Base-by-base conservation (phyloP, 2,888 invertebrate genomes). In the Aplocera efformata region DNA sequence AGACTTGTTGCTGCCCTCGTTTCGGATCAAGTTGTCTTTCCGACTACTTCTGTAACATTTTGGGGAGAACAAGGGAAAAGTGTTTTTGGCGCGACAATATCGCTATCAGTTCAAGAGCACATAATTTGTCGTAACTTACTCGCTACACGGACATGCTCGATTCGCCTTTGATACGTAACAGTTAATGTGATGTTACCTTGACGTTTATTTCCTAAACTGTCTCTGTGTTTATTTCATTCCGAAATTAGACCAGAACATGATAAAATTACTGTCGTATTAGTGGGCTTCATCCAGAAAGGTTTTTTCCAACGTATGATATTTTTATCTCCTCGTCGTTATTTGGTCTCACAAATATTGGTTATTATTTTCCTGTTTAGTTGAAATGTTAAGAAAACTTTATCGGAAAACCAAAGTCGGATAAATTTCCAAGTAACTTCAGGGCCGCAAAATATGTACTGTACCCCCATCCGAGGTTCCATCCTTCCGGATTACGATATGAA, bases 11-110 rank as follows among this genome's bases (percentile, higher is more conserved):
- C 83, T 83, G 79, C 65, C 71, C 71, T 72, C 63, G 59, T 71
- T 46, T 46, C 71, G 78, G 82, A 82, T 82, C 83, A 79, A 83
- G 81, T 77, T 82, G 83, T 82, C 81, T 80, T 72, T 69, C 64
- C 70, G 71, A 76, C 68, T 77, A 72, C 75, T 75, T 72, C 72
- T 74, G 74, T 71, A 72, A 72, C 65, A 72, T 79, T 80, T 76
- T 73, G 60, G 58, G 65, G 58, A 36, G 53, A 80, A 80, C 74
- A 79, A 76, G 70, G 69, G 72, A 68, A 75, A 82, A 79, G 77
- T 80, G 77, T 79, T 79, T 79, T 75, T 60, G 63, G 72, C 65
- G 70, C 61, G 76, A 76, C 76, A 72, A 71, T 75, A 74, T 75
- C 74, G 69, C 75, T 77, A 76, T 79, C 79, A 74, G 75, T 73